These are phyloP conservation scores for Bombyx mori DNA, from an alignment of 1,140 invertebrate species.

Conservation along the genomic window DNA sequence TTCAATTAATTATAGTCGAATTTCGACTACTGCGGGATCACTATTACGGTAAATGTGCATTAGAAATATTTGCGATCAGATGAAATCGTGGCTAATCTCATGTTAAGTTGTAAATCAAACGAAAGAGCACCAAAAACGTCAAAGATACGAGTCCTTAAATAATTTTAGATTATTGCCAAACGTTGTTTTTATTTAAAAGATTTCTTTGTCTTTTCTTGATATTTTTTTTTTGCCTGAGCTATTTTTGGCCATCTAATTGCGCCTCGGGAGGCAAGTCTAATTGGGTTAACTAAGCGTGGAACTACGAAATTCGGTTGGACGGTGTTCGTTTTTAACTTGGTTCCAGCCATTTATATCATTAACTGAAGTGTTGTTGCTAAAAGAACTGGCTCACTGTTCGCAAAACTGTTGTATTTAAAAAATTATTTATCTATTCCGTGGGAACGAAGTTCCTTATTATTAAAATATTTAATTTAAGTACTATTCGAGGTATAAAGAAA, in stretches of 20 bases:
- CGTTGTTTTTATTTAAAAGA: background rate
- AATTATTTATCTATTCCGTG: background rate
- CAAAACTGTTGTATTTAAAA: background rate
- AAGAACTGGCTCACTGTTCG: background rate
- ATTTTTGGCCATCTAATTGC: slow-evolving; percentile 23
- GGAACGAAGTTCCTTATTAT: too few species aligned
- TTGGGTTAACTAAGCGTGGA: slow-evolving; percentile 41
- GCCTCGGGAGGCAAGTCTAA: slow-evolving; percentile 32
- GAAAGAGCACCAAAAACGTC: background rate
- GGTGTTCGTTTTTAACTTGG: slow-evolving; percentile 3
- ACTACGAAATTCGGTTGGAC: slow-evolving; percentile 9
- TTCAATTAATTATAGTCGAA: too few species aligned
- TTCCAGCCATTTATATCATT: background rate
- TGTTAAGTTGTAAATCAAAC: too few species aligned
- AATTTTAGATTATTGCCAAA: background rate
- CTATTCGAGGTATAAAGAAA: too few species aligned
- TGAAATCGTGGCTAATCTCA: background rate
- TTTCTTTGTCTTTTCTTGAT: background rate
- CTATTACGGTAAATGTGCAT: too few species aligned
- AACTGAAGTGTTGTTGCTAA: background rate
- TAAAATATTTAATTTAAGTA: too few species aligned
- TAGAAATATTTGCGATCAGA: background rate
- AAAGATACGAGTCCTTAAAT: background rate
- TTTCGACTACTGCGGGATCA: too few species aligned
- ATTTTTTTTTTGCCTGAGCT: slow-evolving; percentile 20